Evolutionary conservation across 2,888 invertebrate species (phyloP).

Genomic region (Aspidiotus destructor): DNA sequence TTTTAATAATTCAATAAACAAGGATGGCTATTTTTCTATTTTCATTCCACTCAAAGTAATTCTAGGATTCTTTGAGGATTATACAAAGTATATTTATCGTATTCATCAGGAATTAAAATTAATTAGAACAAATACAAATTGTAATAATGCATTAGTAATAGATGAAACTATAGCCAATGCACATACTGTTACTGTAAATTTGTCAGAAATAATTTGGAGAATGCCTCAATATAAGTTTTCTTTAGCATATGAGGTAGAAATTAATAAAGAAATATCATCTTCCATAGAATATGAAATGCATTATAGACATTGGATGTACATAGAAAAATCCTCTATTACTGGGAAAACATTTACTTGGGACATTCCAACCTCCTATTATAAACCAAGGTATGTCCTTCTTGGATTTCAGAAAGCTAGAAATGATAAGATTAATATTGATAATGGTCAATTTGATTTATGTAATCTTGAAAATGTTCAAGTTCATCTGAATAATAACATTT

Average conservation of each 20-base stretch:
- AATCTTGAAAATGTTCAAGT: slow-evolving; percentile 26
- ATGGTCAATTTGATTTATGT: slow-evolving; percentile 24
- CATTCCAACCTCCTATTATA: background rate
- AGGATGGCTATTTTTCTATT: background rate
- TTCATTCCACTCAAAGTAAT: background rate
- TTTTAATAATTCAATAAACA: background rate
- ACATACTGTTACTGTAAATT: slow-evolving; percentile 17
- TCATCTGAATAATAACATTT: slow-evolving; percentile 11
- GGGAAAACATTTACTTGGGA: slow-evolving; percentile 4
- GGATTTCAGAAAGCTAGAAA: slow-evolving; percentile 14
- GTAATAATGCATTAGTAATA: slow-evolving; percentile 9
- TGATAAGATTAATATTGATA: slow-evolving; percentile 18
- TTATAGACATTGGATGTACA: background rate
- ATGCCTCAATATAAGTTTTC: slow-evolving; percentile 5
- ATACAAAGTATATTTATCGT: slow-evolving; percentile 7
- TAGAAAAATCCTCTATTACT: background rate
- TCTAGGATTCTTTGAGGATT: background rate
- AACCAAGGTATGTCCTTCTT: background rate
- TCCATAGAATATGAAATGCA: slow-evolving; percentile 9
- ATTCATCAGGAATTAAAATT: slow-evolving; percentile 11
- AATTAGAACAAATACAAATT: slow-evolving; percentile 18
- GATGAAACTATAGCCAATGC: slow-evolving; percentile 1
- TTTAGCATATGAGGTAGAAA: background rate
- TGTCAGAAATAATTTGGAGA: slow-evolving; percentile 8
- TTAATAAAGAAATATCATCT: slow-evolving; percentile 5